Conservation (phyloP, 2,888 invertebrate species). For the Nemotelus nigrinus region DNA sequence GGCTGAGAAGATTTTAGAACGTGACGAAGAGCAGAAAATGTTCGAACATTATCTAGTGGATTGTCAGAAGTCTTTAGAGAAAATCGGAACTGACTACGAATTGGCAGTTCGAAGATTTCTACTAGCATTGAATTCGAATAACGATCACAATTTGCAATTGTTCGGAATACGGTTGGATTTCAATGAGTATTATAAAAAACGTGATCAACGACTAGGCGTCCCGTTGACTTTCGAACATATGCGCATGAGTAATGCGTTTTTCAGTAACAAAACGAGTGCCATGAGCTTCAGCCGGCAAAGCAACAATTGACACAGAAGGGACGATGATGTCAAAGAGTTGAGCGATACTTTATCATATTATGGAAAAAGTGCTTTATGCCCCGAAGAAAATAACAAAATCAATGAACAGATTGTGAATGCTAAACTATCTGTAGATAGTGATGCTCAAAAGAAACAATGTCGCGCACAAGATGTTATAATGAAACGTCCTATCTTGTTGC, state of each 20-base stretch:
- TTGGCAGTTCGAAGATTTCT: conserved; percentile 89
- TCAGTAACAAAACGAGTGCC: conserved; percentile 48
- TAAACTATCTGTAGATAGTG: background rate
- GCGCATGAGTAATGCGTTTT: conserved; percentile 68
- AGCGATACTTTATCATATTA: background rate
- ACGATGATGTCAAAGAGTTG: background rate
- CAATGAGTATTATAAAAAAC: conserved; percentile 92
- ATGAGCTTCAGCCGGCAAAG: conserved; percentile 54
- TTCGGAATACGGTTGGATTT: conserved; percentile 93
- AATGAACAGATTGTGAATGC: background rate
- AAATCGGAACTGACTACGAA: conserved; percentile 65
- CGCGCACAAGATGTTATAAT: background rate
- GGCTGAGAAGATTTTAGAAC: conserved; percentile 59
- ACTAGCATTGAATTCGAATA: conserved; percentile 81
- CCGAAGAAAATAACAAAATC: background rate
- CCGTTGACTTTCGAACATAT: conserved; percentile 73
- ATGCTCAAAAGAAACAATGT: too few species aligned
- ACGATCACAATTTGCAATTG: conserved; percentile 87
- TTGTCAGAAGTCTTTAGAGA: conserved; percentile 58
- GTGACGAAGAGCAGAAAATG: conserved; percentile 61
- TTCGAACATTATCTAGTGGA: conserved; percentile 59
- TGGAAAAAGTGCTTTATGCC: background rate
- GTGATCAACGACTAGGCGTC: conserved; percentile 79
- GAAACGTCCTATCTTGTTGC: conserved; percentile 45
- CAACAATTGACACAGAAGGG: conserved; percentile 52